Conservation (phyloP, 1,140 invertebrate species). For the Drosophila nikananu region DNA sequence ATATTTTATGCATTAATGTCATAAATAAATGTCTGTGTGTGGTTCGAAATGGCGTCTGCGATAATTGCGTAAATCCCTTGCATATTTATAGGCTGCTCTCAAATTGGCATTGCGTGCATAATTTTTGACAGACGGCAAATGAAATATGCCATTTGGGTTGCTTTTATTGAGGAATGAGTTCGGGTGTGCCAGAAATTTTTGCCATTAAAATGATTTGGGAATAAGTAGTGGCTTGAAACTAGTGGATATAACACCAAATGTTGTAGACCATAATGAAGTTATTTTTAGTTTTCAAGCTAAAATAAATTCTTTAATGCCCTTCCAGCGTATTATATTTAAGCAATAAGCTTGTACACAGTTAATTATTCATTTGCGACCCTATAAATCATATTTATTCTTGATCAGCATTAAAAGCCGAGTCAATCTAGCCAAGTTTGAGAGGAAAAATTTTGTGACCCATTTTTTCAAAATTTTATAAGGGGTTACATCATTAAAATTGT, state of each 20-base stretch:
- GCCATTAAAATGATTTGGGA: not conserved
- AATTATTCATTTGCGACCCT: too few species aligned
- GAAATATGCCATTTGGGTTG: not conserved
- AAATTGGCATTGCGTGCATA: constrained; percentile 33
- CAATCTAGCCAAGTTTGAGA: too few species aligned
- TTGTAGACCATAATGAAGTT: too few species aligned
- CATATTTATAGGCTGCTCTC: constrained; percentile 62
- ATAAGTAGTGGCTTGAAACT: too few species aligned
- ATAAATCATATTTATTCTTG: too few species aligned
- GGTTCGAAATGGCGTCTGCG: constrained; percentile 19
- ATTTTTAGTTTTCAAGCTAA: not conserved
- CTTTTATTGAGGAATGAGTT: not conserved
- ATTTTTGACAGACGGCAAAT: constrained; percentile 11
- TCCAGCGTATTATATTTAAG: too few species aligned
- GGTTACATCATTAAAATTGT: too few species aligned
- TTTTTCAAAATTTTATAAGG: too few species aligned
- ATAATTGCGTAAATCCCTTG: constrained; percentile 68
- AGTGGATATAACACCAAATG: too few species aligned
- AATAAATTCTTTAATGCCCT: not conserved
- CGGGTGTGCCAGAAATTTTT: not conserved
- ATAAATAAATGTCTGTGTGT: constrained; percentile 45
- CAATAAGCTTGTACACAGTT: too few species aligned
- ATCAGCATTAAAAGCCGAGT: too few species aligned
- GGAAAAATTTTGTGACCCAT: too few species aligned
- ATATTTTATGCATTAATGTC: constrained; percentile 52